Percentiles rank a stretch among this genome's conserved stretches.
phyloP scores from a whole-genome alignment of 2,113 vertebrate genomes.

The Melanerpes aurifrons region DNA sequence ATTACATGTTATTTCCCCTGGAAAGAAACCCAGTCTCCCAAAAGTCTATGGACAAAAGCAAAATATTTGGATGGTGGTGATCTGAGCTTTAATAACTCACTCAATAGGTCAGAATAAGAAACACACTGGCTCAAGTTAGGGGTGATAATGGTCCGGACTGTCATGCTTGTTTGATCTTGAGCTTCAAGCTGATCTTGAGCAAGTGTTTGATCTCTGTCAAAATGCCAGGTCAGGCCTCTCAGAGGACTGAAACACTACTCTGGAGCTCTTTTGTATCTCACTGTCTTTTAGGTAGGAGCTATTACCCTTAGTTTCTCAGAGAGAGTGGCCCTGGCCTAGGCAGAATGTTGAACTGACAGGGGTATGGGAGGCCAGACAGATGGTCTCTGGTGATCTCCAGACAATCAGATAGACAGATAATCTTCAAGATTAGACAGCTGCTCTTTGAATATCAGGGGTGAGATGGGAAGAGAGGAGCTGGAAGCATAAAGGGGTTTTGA shows the following conservation, averaged over 20 bases:
- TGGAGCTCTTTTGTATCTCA: accelerated
- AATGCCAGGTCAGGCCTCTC: neutral
- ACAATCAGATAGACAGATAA: neutral
- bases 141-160: neutral
- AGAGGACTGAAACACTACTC: neutral
- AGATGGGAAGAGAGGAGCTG: neutral
- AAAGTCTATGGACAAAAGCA: neutral
- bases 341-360: neutral
- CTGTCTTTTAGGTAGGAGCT: neutral
- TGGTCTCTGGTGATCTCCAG: neutral
- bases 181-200: neutral
- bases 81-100: neutral
- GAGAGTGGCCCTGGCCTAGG: neutral
- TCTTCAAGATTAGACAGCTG: neutral
- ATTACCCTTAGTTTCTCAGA: too few relatives aligned
- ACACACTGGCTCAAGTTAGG: neutral
- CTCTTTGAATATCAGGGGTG: neutral
- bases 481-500: neutral
- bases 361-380: neutral
- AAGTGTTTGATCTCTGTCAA: neutral
- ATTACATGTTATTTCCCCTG: neutral
- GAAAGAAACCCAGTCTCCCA: neutral
- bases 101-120: neutral
- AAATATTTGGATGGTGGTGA: neutral
- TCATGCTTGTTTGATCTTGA: neutral